Evolutionary conservation across 2,797 vertebrate genomes (phyloP).

Genomic region (Thalassophryne amazonica): DNA sequence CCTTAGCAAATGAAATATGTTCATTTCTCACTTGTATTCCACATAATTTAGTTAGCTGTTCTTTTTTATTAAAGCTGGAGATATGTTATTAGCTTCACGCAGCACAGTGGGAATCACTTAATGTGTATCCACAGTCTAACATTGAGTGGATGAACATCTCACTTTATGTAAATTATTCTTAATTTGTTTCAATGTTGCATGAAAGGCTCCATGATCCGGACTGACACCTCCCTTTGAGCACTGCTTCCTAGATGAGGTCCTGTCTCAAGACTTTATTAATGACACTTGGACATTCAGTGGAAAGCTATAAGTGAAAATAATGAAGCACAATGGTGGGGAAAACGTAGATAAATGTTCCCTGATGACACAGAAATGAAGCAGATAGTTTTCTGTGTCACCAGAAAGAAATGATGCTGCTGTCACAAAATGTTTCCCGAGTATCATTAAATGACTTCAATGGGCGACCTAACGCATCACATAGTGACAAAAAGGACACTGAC

Average conservation of each 20-base stretch:
- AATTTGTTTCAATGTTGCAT: slow-evolving; percentile 3
- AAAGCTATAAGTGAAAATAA: neutral
- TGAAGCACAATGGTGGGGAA: too few relatives aligned
- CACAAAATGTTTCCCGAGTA: too few relatives aligned
- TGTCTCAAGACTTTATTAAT: neutral
- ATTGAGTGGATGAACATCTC: neutral
- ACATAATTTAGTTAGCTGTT: slow-evolving; percentile 44
- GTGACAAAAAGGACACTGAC: too few relatives aligned
- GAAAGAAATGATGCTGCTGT: too few relatives aligned
- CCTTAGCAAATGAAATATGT: slow-evolving; percentile 45
- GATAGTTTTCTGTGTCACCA: too few relatives aligned
- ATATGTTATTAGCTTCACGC: slow-evolving; percentile 35
- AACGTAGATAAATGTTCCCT: too few relatives aligned
- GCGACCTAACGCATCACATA: too few relatives aligned
- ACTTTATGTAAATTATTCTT: slow-evolving; percentile 1
- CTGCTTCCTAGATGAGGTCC: neutral
- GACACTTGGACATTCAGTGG: neutral
- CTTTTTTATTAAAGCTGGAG: slow-evolving; percentile 30
- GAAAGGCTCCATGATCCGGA: neutral
- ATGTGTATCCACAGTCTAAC: slow-evolving; percentile 5
- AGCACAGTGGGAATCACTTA: slow-evolving; percentile 6
- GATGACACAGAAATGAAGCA: too few relatives aligned
- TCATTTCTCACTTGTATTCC: slow-evolving; percentile 28
- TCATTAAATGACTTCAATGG: too few relatives aligned
- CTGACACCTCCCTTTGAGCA: neutral